Evolutionary conservation across 2,113 vertebrate species (phyloP), one percentile per base, ranked within the genome.

Genomic region (Pluvianellus socialis): DNA sequence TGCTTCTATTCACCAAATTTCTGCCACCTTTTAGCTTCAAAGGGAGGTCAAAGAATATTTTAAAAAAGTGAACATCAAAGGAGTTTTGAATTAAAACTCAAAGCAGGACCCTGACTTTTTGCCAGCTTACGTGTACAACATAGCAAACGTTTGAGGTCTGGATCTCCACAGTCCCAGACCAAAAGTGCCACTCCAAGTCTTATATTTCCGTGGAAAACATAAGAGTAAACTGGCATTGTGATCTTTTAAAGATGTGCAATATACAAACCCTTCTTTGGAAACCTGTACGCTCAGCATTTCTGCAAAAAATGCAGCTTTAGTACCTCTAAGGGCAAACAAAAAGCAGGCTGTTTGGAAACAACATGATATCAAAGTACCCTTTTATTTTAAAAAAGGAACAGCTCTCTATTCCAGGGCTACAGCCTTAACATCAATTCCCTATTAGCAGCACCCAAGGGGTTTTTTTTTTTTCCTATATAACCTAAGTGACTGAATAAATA

Each of bases 201-300:
- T 32, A 0, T 6, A 19, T 77, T 35, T 77, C 4, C 26, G 21
- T 12, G 5, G 24, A 8, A 71, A 49, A 56, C 7, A 9, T 0
- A 49, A 33, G 11, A 35, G 11, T 18, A 32, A 35, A 30, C 0
- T 3, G 30, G 27, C 47, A 35, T 1, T 27, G 18, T 4, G 40
- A 47, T 38, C 53, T 75, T 67, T 82, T 45, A 10, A 13, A n/a
- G 15, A 3, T 0, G 8, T 6, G 5, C 4, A 47, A 53, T 5
- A 16, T 1, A 23, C 4, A 13, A 38, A 62, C 19, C 38, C 28
- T 59, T 11, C 53, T 67, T 42, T n/a, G 44, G 20, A 33, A 79
- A 38, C 2, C 4, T 7, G 9, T 32, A 19, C 33, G 4, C 50
- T 35, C 65, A 38, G 26, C 26, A 11, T 7, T 56, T 52, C 26